Evolutionary conservation across 2,797 vertebrate species (phyloP).

Genomic region (Parotocinclus haroldoi): DNA sequence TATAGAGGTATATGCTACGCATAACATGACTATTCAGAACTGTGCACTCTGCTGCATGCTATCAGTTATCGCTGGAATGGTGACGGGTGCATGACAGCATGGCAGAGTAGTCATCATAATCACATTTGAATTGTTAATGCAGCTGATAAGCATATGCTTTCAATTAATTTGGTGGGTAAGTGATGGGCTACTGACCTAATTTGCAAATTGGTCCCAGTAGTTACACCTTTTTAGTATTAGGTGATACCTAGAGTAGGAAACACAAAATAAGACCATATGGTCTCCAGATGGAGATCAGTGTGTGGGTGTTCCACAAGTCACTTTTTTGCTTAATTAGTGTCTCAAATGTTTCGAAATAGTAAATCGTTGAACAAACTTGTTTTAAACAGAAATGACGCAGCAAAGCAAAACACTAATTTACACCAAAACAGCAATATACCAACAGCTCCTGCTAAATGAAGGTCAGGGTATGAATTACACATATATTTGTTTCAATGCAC

Average conservation of each 20-base stretch:
- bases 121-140: background rate
- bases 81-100: background rate
- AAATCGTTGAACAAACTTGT: background rate
- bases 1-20: background rate
- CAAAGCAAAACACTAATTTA: no score
- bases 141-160: no score
- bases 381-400: no score
- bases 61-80: background rate
- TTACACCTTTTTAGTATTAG: no score
- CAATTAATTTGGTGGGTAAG: background rate
- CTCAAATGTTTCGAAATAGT: slow-evolving; percentile 18
- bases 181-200: background rate
- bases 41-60: background rate
- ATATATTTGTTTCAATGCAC: no score
- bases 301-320: background rate
- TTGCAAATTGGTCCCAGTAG: no score
- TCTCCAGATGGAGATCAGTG: slow-evolving; percentile 27
- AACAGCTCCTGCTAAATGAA: no score
- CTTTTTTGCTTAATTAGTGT: slow-evolving; percentile 31
- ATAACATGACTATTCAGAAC: background rate
- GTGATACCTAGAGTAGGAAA: slow-evolving; percentile 13
- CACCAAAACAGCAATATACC: no score
- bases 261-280: slow-evolving; percentile 12
- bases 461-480: no score
- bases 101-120: background rate